Evolutionary conservation across 2,113 vertebrate species (phyloP).

Genomic region (Etia nguti): DNA sequence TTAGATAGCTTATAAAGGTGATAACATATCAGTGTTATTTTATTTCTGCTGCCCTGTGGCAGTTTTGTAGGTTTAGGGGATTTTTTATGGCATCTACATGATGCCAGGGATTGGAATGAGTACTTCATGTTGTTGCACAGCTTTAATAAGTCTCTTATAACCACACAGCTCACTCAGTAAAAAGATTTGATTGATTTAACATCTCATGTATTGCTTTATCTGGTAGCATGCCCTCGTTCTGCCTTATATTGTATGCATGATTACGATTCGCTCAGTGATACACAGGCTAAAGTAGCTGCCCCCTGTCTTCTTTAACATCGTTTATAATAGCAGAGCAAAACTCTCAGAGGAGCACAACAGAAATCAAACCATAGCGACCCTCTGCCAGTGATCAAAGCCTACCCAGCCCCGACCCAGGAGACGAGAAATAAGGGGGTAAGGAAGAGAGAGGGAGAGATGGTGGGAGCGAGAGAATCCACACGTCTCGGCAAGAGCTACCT

Average conservation of each 20-base stretch:
- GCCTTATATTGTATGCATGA: not conserved
- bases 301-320: slow-evolving; percentile 26
- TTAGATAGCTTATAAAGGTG: not conserved
- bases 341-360: slow-evolving; percentile 47
- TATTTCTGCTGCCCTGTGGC: not conserved
- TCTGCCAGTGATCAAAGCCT: slow-evolving; percentile 70
- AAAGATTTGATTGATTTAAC: slow-evolving; percentile 24
- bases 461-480: not conserved
- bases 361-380: slow-evolving; percentile 66
- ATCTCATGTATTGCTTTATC: not conserved
- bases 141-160: not conserved
- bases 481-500: slow-evolving; percentile 28
- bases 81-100: not conserved
- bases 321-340: slow-evolving; percentile 51
- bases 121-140: not conserved
- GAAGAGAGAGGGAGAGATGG: not conserved
- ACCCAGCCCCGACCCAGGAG: slow-evolving; percentile 24
- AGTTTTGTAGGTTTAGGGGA: not conserved
- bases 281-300: slow-evolving; percentile 11
- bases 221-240: not conserved
- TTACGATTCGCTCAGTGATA: not conserved
- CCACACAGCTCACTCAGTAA: not conserved
- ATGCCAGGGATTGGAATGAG: not conserved
- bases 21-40: not conserved
- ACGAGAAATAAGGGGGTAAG: not conserved